Conservation (phyloP, 30 jellyfish, hydroid and myxozoan genomes). For the Cassiopea andromeda region DNA sequence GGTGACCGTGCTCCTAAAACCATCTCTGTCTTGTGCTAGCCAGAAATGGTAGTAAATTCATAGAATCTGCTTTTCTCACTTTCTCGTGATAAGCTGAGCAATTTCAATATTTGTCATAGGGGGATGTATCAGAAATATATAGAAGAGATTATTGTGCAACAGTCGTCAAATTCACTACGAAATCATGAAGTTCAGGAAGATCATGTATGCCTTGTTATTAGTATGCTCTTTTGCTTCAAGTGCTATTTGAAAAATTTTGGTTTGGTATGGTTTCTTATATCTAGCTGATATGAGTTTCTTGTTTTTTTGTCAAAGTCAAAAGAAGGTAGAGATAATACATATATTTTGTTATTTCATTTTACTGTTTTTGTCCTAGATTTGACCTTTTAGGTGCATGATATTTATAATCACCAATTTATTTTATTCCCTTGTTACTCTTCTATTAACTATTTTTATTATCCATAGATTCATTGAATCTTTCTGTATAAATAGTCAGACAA, state of each 20-base stretch:
- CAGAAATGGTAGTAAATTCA: not conserved
- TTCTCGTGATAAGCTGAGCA: not conserved
- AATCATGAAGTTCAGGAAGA: constrained; percentile 46
- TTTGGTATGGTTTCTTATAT: not conserved
- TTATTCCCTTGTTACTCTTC: no score
- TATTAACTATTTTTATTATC: no score
- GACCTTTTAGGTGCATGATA: no score
- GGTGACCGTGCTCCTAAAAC: no score
- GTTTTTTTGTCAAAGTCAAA: no score
- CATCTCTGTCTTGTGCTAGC: not conserved
- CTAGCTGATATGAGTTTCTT: not conserved
- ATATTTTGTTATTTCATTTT: no score
- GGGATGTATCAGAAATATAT: constrained; percentile 65
- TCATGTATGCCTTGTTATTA: constrained; percentile 55
- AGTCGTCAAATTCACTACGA: constrained; percentile 36
- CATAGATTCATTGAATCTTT: no score
- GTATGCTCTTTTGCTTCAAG: not conserved
- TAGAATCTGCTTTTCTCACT: not conserved
- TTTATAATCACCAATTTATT: no score
- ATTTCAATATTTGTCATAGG: constrained; percentile 10
- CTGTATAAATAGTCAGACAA: no score
- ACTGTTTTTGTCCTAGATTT: no score
- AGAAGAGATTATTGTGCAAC: constrained; percentile 81
- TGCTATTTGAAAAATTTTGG: not conserved
- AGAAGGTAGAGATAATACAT: no score